Conservation (phyloP, 1,140 invertebrate genomes). For the Dolichoris vasculosae region DNA sequence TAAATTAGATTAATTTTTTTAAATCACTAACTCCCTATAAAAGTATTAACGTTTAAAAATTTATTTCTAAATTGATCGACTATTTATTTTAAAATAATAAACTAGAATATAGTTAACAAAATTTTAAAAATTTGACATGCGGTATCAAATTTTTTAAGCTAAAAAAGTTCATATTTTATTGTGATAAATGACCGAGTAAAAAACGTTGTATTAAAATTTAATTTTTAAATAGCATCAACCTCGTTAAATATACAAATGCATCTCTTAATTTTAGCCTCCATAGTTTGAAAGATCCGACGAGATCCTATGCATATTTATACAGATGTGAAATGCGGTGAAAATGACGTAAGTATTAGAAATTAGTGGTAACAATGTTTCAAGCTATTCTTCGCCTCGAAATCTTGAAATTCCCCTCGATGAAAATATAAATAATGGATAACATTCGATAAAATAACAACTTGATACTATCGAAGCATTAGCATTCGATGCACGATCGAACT, state of each 20-base stretch:
- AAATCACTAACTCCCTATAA: too few species aligned
- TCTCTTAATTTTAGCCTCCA: not conserved
- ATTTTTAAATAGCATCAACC: not conserved
- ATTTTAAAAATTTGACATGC: too few species aligned
- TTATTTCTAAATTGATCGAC: too few species aligned
- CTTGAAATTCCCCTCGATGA: not conserved
- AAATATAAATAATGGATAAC: not conserved
- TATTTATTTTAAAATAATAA: not conserved
- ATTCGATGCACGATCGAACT: not conserved
- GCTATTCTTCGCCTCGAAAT: not conserved
- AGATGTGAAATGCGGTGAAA: not conserved
- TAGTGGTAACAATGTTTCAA: not conserved
- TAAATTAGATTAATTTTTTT: too few species aligned
- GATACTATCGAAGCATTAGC: not conserved
- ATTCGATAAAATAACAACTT: not conserved
- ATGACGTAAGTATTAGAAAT: not conserved
- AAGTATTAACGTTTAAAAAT: too few species aligned
- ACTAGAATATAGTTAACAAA: too few species aligned
- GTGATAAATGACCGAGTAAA: not conserved
- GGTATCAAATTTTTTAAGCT: not conserved
- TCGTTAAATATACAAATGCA: not conserved
- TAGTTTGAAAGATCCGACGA: not conserved
- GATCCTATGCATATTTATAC: not conserved
- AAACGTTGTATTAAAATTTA: not conserved
- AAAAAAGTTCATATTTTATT: not conserved